These are phyloP conservation scores for Hyperoodon ampullatus DNA, from an alignment of 2,113 vertebrate genomes.

Conservation along the genomic window DNA sequence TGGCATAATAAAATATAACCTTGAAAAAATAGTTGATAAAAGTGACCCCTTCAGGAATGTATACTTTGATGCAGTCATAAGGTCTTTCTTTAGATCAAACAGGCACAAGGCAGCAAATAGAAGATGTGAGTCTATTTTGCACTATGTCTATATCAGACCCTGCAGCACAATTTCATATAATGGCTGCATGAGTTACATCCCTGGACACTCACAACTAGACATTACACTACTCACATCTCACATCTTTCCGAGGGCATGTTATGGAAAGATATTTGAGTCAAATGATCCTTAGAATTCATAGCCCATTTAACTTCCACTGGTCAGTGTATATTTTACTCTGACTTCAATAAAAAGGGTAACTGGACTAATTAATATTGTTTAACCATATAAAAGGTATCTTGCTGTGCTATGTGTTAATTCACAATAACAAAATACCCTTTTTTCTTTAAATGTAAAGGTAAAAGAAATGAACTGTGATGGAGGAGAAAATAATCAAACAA, in stretches of 20 bases:
- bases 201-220: not conserved
- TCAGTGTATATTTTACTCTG: not conserved
- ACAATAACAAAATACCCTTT: not conserved
- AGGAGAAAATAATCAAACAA: not conserved
- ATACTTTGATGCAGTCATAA: not conserved
- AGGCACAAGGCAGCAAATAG: not conserved
- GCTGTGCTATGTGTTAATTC: not conserved
- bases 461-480: not conserved
- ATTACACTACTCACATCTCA: not conserved
- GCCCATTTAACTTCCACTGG: not conserved
- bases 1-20: not conserved
- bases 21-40: not conserved
- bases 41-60: not conserved
- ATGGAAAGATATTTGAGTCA: not conserved
- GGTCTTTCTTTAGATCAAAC: not conserved
- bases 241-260: not conserved
- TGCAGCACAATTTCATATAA: not conserved
- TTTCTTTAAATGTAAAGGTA: not conserved
- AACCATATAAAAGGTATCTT: not conserved
- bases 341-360: not conserved
- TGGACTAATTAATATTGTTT: not conserved
- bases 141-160: not conserved
- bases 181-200: not conserved
- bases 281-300: conserved; percentile 32
- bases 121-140: not conserved